Evolutionary conservation across 2,888 invertebrate species (phyloP), one percentile per base, ranked within the genome.

Genomic region (Leptinotarsa rubiginosa): DNA sequence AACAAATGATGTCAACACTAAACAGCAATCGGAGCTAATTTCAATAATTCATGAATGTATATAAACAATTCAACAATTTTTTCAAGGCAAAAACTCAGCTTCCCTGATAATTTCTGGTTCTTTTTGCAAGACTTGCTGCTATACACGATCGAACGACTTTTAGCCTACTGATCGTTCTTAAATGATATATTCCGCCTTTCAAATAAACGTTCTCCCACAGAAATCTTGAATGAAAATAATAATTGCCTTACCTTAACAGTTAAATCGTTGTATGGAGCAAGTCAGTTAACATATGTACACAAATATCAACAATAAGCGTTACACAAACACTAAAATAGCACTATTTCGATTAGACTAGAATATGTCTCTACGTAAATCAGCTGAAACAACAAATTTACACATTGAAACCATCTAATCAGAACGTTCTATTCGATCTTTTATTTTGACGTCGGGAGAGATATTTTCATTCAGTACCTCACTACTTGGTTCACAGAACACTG

Each of bases 221-320:
- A 25, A 16, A 25, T n/a, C 15, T 20, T 67, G 47, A 18, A 69
- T 47, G 31, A 49, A 66, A 69, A 75, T 69, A 73, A n/a, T 22
- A 62, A 62, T 62, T 25, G 18, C 47, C 77, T 77, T 72, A 77
- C 77, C 77, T 77, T 68, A 65, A 69, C 47, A 70, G 65, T 70
- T 65, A 65, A 77, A 67, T 77, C 77, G 75, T 77, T 77, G 77
- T 74, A 65, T 65, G 71, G 70, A 72, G 65, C 62, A 69, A 68
- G 50, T 25, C 62, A 25, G 62, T 59, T 15, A 67, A 65, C 75
- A 75, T 75, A 75, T 75, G 73, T 75, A 75, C 77, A 77, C 74
- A 77, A 73, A 68, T 74, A 72, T 74, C 62, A 75, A 74, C 72
- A 75, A 67, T 74, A 68, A 77, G 49, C 62, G 70, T 50, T 74